phyloP scores from a whole-genome alignment of 1,140 invertebrate genomes.

The Drosophila ercepeae region DNA sequence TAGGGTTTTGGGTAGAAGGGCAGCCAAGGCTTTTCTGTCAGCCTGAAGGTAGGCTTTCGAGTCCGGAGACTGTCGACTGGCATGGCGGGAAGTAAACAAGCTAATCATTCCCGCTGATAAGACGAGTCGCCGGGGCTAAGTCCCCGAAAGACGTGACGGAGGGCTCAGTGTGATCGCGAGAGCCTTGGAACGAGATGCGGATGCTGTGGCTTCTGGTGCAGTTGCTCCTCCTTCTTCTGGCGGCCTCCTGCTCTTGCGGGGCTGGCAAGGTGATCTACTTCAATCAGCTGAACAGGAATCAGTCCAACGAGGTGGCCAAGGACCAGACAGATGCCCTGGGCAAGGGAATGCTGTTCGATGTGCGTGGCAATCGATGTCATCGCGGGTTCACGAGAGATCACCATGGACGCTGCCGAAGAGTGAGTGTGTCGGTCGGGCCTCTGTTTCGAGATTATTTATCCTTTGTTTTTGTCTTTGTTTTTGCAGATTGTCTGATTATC shows the following conservation, averaged over 20 bases:
- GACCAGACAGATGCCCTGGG: constrained; percentile 23
- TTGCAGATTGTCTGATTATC: constrained; percentile 49
- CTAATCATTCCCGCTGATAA: constrained; percentile 23
- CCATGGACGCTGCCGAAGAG: constrained; percentile 63
- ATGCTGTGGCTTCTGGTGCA: constrained; percentile 2
- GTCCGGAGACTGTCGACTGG: constrained; percentile 8
- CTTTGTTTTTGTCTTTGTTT: neutral
- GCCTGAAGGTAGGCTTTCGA: constrained; percentile 1
- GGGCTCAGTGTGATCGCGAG: constrained; percentile 24
- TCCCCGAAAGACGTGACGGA: neutral
- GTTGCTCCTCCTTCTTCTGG: constrained; percentile 3
- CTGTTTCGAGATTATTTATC: no score
- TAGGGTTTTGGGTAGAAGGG: neutral
- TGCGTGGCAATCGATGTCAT: constrained; percentile 31
- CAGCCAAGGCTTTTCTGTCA: neutral
- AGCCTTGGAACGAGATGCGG: constrained; percentile 35
- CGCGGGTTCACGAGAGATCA: constrained; percentile 62
- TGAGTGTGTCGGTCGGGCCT: no score
- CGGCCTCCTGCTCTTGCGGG: constrained; percentile 2
- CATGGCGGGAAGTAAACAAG: neutral
- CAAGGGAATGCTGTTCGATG: constrained; percentile 55
- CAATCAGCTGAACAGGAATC: constrained; percentile 19
- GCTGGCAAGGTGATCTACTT: constrained; percentile 61
- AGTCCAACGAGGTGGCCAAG: constrained; percentile 6
- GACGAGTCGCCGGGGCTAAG: constrained; percentile 15